Evolutionary conservation across 2,797 vertebrate species (phyloP).

Genomic region (Darevskia nairensis): DNA sequence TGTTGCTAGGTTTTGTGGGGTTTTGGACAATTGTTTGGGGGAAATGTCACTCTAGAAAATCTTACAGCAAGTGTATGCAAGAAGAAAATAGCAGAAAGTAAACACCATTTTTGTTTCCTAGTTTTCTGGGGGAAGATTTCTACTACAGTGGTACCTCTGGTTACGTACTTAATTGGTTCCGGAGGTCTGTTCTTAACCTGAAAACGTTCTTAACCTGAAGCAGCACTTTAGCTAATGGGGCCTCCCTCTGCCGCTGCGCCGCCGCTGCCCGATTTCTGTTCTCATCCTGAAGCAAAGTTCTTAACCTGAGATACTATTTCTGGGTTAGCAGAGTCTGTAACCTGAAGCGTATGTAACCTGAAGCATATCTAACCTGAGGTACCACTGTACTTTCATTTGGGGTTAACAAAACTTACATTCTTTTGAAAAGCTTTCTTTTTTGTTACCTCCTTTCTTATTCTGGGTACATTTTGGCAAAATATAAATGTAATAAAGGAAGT

Average conservation of each 20-base stretch:
- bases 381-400: neutral
- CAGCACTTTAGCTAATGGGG: no score
- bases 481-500: neutral
- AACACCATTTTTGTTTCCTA: neutral
- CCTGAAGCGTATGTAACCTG: no score
- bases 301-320: no score
- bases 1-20: neutral
- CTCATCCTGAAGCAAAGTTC: no score
- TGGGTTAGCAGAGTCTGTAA: no score
- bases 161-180: no score
- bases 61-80: neutral
- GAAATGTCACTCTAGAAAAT: neutral
- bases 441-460: neutral
- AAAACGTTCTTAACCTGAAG: no score
- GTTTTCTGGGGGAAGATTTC: neutral
- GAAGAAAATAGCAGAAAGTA: neutral
- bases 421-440: neutral
- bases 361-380: no score
- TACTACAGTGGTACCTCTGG: neutral
- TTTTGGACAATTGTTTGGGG: neutral
- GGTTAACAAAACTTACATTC: neutral
- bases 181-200: no score
- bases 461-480: neutral
- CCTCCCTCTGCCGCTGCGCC: no score
- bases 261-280: no score